Base-by-base conservation (phyloP, 2,888 invertebrate species). In the Gonocerus acuteangulatus region DNA sequence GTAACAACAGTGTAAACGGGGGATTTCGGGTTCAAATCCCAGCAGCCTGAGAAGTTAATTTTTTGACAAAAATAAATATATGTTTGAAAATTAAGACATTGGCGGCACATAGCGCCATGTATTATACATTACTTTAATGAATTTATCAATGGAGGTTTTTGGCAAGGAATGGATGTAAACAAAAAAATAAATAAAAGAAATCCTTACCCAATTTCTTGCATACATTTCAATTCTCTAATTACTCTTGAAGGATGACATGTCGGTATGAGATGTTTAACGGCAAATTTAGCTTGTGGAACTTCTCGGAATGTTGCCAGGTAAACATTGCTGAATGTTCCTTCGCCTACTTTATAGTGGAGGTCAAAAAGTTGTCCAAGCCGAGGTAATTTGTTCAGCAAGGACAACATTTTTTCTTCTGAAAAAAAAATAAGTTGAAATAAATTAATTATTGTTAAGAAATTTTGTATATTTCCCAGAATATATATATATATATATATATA, bases 301-400 rank as follows among this genome's bases (percentile, higher is more conserved):
- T 1, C 77, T 72, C 63, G 79, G 66, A 6, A 57, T 2, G 83
- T 83, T 1, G 87, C 92, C 69, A 90, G 74, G 70, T 86, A 89
- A 21, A 93, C 93, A 0, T 86, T 86, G 72, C 92, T 92, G 71
- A 93, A 93, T 1, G 92, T 89, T 16, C 92, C 92, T 76, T 86
- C 85, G 0, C 89, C 89, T 68, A 89, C 84, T 70, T 87, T 85
- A 39, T 79, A 79, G 71, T 84, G 83, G 34, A 87, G 76, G 67
- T 82, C 76, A 71, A 87, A 86, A 65, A 82, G 77, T 66, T 80
- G 78, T 44, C 79, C 79, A 67, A 87, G 72, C 67, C 79, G 76
- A 23, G 87, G 87, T 63, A 87, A 71, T 66, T 76, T 78, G 15
- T 71, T 69, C 16, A 78, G 67, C 39, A 83, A 71, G 60, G 77